Percentiles rank a stretch among this genome's conserved stretches.
These are phyloP conservation scores for Xenotilapia longispinis DNA, from an alignment of 2,113 vertebrate species.

Conservation along the genomic window DNA sequence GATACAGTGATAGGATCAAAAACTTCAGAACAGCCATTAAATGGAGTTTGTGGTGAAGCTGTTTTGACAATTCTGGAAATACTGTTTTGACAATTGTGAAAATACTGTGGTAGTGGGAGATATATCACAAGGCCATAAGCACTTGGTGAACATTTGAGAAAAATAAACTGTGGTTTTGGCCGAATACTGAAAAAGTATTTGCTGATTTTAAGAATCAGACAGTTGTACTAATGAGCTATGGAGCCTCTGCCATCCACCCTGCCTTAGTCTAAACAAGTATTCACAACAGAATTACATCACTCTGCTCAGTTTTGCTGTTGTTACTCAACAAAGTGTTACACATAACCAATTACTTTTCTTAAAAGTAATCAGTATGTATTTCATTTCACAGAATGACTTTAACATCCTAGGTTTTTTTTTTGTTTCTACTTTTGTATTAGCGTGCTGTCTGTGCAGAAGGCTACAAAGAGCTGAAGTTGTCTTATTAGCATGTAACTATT, in stretches of 20 bases:
- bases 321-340: neutral
- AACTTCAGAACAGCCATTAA: neutral
- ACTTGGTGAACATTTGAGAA: neutral
- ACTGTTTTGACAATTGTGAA: neutral
- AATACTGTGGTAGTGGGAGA: conserved; percentile 16
- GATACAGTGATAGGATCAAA: neutral
- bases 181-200: neutral
- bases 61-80: neutral
- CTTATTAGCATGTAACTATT: neutral
- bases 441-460: neutral
- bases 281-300: neutral
- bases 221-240: neutral
- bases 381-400: neutral
- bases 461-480: neutral
- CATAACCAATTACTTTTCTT: neutral
- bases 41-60: neutral
- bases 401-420: neutral
- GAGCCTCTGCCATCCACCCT: neutral
- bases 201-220: neutral
- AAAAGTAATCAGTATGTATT: neutral
- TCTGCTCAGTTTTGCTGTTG: neutral
- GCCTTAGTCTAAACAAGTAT: neutral
- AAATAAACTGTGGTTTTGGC: neutral
- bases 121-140: neutral
- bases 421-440: neutral